Evolutionary conservation across 2,797 vertebrate species (phyloP), one percentile per base, ranked within the genome.

Genomic region (Tenualosa ilisha): DNA sequence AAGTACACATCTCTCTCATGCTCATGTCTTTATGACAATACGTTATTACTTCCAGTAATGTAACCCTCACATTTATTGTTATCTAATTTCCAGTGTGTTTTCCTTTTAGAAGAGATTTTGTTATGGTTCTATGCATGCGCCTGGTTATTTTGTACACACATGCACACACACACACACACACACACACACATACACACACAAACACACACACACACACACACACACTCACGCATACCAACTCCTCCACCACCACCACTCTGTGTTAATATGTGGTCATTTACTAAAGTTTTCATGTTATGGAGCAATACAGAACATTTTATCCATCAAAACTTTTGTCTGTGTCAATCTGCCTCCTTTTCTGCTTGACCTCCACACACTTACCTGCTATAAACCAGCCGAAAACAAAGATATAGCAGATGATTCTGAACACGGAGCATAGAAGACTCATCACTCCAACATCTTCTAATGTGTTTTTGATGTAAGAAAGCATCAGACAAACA

Each of bases 341-440:
- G 17, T 50, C 0, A 20, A 17, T 43, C 75, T 24, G 51, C 53
- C 37, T 68, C 54, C 6, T n/a, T 26, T 13, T 81, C 40, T 72
- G 6, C 37, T 63, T 61, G 5, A 6, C 1, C 5, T 17, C 50
- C 40, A 43, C 63, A 17, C 79, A 3, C 87, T 86, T 85, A 89
- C 89, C 90, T 83, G 85, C 68, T 50, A 89, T 15, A 53, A 89
- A 84, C 86, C 88, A 89, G 84, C 72, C 46, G 8, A 84, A 72
- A 8, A 72, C 84, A 65, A 91, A 89, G 15, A 85, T 0, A 7
- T 20, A 37, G 20, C 86, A 83, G 51, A 26, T 50, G 6, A 82
- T 13, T 50, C 53, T 85, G 68, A 82, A 75, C 2, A 49, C n/a
- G 15, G 79, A 24, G 43, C 84, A 88, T 79, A 87, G 53, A 12